phyloP scores from a whole-genome alignment of 2,113 vertebrate species.

The Taxidea taxus region DNA sequence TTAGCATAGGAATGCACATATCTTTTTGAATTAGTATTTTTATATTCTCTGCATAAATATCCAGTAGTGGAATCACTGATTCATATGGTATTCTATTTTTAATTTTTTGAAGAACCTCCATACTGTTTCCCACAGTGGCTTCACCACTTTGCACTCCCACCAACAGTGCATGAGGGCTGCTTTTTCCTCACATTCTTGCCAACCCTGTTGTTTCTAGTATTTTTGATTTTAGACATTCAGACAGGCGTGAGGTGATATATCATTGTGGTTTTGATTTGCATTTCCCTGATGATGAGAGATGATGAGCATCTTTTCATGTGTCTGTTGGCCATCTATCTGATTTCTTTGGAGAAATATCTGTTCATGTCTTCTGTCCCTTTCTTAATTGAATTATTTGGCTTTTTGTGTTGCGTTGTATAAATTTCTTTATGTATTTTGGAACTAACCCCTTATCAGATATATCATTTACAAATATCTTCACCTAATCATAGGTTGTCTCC shows the following conservation, averaged over 20 bases:
- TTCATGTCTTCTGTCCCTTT: neutral
- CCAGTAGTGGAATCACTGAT: neutral
- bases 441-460: neutral
- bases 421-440: neutral
- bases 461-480: neutral
- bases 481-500: neutral
- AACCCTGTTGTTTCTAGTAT: neutral
- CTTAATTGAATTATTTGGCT: neutral
- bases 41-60: neutral
- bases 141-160: neutral
- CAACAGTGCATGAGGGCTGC: neutral
- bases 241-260: neutral
- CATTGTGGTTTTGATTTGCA: neutral
- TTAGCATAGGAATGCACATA: neutral
- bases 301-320: neutral
- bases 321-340: neutral
- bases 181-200: neutral
- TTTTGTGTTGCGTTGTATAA: neutral
- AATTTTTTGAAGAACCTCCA: neutral
- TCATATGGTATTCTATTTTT: neutral
- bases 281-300: neutral
- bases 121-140: neutral
- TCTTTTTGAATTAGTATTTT: neutral
- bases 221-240: neutral
- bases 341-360: neutral